Percentiles rank a stretch among this genome's conserved stretches.
phyloP scores from a whole-genome alignment of 37 sponge, comb jelly and placozoan genomes.

The Spongia lamella region DNA sequence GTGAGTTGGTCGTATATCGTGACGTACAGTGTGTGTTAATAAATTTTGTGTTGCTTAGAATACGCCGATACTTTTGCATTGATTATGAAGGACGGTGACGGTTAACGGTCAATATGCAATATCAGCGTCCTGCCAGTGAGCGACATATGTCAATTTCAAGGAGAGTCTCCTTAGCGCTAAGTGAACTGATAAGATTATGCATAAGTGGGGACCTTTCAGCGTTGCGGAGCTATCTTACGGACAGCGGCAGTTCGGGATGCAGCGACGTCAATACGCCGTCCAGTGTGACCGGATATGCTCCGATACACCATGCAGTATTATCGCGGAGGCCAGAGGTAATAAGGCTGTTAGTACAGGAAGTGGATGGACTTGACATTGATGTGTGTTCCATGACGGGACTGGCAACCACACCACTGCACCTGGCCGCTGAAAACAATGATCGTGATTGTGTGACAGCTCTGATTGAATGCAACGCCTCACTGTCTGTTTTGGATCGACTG shows the following conservation, averaged over 20 bases:
- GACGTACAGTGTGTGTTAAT: no score
- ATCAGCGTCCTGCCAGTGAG: no score
- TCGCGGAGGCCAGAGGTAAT: constrained; percentile 43
- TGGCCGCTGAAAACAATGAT: constrained; percentile 57
- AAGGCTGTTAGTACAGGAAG: constrained; percentile 28
- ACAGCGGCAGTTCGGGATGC: constrained; percentile 2
- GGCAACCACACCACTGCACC: constrained; percentile 55
- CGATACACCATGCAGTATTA: constrained; percentile 62
- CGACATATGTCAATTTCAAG: no score
- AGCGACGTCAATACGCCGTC: constrained; percentile 28
- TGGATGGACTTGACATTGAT: constrained; percentile 38
- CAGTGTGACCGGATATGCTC: constrained; percentile 43
- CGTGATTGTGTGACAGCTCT: constrained; percentile 45
- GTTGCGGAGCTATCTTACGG: constrained; percentile 51
- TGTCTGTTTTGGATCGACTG: constrained; percentile 39
- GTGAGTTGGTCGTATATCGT: no score
- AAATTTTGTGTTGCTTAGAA: no score
- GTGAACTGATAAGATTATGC: constrained; percentile 51
- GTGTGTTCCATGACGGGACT: constrained; percentile 37
- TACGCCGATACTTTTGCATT: no score
- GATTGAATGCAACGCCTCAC: constrained; percentile 48
- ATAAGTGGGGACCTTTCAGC: constrained; percentile 51
- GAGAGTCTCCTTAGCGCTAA: background rate
- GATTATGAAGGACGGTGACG: no score
- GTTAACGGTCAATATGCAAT: no score